Conservation (phyloP, 2,888 invertebrate species). For the Amphipyra berbera region DNA sequence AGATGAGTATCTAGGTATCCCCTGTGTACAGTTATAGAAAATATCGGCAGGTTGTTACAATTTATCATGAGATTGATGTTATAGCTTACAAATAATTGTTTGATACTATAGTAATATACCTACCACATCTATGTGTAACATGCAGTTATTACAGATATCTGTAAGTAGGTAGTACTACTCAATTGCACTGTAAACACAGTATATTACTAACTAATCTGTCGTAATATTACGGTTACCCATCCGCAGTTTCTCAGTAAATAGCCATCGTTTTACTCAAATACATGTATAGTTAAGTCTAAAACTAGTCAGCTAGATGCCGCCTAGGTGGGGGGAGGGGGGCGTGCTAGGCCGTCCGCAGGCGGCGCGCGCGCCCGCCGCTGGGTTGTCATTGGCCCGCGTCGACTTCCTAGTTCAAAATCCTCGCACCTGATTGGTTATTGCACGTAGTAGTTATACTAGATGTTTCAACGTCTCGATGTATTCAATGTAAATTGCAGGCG, state of each 20-base stretch:
- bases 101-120: background rate
- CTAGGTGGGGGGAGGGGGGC: constrained; percentile 55
- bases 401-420: constrained; percentile 49
- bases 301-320: constrained; percentile 51
- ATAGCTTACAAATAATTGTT: no score
- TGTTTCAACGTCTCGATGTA: constrained; percentile 44
- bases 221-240: background rate
- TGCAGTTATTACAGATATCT: no score
- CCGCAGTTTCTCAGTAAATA: constrained; percentile 21
- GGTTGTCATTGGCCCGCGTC: constrained; percentile 56
- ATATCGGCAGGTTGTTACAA: no score
- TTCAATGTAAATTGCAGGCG: constrained; percentile 57
- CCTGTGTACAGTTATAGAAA: no score
- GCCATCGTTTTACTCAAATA: constrained; percentile 30
- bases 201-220: background rate
- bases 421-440: constrained; percentile 40
- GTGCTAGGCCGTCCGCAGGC: constrained; percentile 62
- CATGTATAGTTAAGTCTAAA: constrained; percentile 36
- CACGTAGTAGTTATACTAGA: constrained; percentile 37
- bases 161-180: no score
- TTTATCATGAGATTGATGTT: no score
- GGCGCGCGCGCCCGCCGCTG: constrained; percentile 69
- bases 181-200: background rate
- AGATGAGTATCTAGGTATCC: no score
- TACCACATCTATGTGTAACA: background rate